Base-by-base conservation (phyloP, 2,113 vertebrate genomes). In the Periophthalmodon schlosseri region DNA sequence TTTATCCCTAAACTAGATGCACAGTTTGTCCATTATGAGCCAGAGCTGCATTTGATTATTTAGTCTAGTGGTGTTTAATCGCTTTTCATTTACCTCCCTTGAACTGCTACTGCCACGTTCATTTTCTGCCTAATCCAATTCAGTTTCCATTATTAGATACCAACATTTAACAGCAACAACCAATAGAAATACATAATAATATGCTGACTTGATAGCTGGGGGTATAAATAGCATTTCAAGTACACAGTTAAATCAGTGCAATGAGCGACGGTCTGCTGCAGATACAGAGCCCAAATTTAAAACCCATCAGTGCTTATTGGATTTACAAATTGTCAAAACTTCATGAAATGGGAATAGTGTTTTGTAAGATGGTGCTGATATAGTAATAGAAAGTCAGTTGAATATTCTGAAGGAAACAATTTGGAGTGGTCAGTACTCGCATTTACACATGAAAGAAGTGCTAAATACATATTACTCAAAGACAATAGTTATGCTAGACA, bases 401-500 rank as follows among this genome's bases (percentile, higher is more conserved):
- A 34, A 34, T 34, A 63, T 63, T 63, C 28, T 63, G 28, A 63
- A 28, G 14, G 28, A 63, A 18, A 28, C 60, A 61, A 61, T 63
- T 28, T 33, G 23, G 24, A 61, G 23, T 33, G 57, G 57, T 61
- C 44, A 63, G 9, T 23, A 20, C 71, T 44, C 1, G n/a, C n/a
- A 49, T 47, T 67, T 67, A 47, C 65, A 46, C 20, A 28, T 66
- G 20, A 66, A 12, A 36, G 15, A 44, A 65, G n/a, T 14, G 10
- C 18, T 46, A 23, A 24, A 56, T 60, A 23, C 21, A 72, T 63
- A 20, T 49, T 77, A 70, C 60, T 65, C 34, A 20, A 67, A 50
- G 49, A 10, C 44, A 47, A 36, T 46, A 79, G 7, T 68, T 46
- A 69, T 36, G 63, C 74, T 34, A 87, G 75, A 85, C 20, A 69